Conservation (phyloP, 1,140 invertebrate species). For the Tenebrio molitor region DNA sequence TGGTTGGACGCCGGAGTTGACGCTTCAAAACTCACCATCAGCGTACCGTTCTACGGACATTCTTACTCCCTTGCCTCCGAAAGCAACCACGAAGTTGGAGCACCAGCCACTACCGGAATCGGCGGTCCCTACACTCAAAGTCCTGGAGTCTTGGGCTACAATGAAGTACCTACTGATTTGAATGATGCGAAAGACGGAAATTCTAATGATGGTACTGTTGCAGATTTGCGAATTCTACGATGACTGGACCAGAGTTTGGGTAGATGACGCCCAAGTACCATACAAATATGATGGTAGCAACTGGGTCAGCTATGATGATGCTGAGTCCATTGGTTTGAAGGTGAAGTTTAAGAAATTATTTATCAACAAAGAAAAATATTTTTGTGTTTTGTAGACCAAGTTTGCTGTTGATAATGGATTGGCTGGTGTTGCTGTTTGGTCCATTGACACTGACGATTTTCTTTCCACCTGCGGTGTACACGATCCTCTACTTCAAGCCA, state of each 20-base stretch:
- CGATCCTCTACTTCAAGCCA: constrained; percentile 72
- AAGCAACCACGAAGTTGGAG: constrained; percentile 65
- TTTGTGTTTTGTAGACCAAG: constrained; percentile 14
- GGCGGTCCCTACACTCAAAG: constrained; percentile 72
- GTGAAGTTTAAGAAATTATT: constrained; percentile 42
- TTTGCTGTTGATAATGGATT: constrained; percentile 62
- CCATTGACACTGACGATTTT: constrained; percentile 82
- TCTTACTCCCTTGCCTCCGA: constrained; percentile 70
- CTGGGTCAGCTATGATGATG: constrained; percentile 84
- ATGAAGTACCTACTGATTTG: constrained; percentile 70
- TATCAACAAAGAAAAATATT: not conserved
- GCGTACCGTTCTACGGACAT: constrained; percentile 74
- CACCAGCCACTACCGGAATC: constrained; percentile 67
- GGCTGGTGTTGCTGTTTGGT: constrained; percentile 80
- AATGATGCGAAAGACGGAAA: too few relatives aligned
- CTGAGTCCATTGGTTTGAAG: constrained; percentile 69
- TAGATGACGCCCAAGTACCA: constrained; percentile 71
- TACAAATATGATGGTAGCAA: constrained; percentile 74
- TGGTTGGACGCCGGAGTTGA: constrained; percentile 26
- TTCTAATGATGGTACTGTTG: not conserved
- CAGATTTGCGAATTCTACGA: constrained; percentile 16
- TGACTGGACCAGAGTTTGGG: constrained; percentile 66
- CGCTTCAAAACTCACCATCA: constrained; percentile 72
- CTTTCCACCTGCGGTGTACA: constrained; percentile 70
- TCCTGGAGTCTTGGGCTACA: constrained; percentile 72